Conservation (phyloP, 2,888 invertebrate genomes). For the Apeira syringaria region DNA sequence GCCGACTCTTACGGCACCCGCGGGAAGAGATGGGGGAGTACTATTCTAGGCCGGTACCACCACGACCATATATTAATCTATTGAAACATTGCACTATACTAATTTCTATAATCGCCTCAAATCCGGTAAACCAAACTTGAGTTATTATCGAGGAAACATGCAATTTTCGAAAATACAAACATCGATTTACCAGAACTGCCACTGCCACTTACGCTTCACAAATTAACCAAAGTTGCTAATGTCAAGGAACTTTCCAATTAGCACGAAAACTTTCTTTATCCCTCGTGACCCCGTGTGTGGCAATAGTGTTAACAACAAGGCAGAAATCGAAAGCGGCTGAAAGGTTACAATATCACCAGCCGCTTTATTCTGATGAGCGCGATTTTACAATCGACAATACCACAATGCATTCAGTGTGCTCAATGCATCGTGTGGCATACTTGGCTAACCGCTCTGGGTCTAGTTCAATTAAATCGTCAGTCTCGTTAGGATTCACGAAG, state of each 20-base stretch:
- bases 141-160: too few relatives aligned
- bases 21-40: too few relatives aligned
- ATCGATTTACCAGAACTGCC: too few relatives aligned
- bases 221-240: constrained; percentile 11
- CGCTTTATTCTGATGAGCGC: constrained; percentile 1
- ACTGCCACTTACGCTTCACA: too few relatives aligned
- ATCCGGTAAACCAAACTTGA: too few relatives aligned
- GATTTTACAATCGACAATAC: neutral
- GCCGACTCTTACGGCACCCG: too few relatives aligned
- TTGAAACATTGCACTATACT: too few relatives aligned
- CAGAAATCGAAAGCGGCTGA: constrained; percentile 38
- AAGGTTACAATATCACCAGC: constrained; percentile 6
- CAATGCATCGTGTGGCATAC: constrained; percentile 10
- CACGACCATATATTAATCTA: too few relatives aligned
- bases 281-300: constrained; percentile 26
- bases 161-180: too few relatives aligned
- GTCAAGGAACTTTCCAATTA: constrained; percentile 22
- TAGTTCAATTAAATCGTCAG: constrained; percentile 10
- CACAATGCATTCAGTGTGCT: neutral
- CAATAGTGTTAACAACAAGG: constrained; percentile 26
- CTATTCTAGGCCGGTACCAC: too few relatives aligned
- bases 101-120: too few relatives aligned
- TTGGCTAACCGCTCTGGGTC: constrained; percentile 21
- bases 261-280: constrained; percentile 27
- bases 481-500: constrained; percentile 5